Base-by-base conservation (phyloP, 2,888 invertebrate genomes). In the Dynastes maya region DNA sequence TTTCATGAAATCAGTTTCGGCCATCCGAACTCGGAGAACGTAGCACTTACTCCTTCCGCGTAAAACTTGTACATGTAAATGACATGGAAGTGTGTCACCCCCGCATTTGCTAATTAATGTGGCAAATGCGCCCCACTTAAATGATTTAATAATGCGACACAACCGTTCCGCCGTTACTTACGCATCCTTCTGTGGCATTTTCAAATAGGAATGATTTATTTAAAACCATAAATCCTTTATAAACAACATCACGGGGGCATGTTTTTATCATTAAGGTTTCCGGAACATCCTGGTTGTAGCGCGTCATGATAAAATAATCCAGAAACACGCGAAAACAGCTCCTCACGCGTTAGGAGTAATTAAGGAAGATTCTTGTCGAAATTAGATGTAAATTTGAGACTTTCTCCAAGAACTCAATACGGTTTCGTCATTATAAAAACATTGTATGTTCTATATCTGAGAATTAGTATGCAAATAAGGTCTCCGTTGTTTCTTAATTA, bases 21-120 rank as follows among this genome's bases (percentile, higher is more conserved):
- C 11, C 55, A n/a, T 55, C 3, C n/a, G 13, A 55, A 55, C 55
- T n/a, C 13, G 55, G 5, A 55, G 55, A n/a, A n/a, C 16, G 2
- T 5, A 16, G 55, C 3, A 9, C 51, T 0, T 51, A 16, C 6
- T n/a, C 55, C 16, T 55, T 55, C 55, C 16, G 55, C 16, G 16
- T n/a, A 55, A 55, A 55, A 55, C 45, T 45, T 45, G 55, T 16
- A 9, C n/a, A 37, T 65, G 65, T 40, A 65, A 40, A 65, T 65
- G 65, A 65, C 65, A 65, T 45, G 65, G n/a, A 65, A 65, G 65
- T 65, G 40, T 65, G 65, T 65, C 65, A 65, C 65, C 65, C 40
- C 13, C 65, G 32, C 65, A 65, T 65, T 65, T 65, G 40, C 65
- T 65, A 65, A 65, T 65, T 65, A 65, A 65, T 37, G 65, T 37